Evolutionary conservation across 2,113 vertebrate species (phyloP).

Genomic region (Elgaria multicarinata): DNA sequence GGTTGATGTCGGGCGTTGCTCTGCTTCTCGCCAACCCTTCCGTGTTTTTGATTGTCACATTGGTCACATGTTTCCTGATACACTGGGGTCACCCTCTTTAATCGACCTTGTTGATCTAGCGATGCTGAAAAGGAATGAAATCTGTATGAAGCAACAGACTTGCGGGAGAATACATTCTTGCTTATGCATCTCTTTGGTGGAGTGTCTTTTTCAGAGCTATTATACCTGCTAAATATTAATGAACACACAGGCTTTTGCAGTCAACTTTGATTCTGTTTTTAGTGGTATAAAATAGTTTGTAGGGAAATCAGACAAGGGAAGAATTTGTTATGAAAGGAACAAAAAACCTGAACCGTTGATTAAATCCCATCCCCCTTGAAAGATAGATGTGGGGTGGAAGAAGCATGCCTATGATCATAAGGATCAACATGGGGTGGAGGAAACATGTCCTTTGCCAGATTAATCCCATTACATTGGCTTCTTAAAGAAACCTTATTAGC

Average conservation of each 20-base stretch:
- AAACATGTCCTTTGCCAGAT: background rate
- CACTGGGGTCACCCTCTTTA: background rate
- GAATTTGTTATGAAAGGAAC: background rate
- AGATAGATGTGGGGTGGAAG: background rate
- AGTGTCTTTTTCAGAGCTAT: background rate
- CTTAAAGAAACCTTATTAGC: background rate
- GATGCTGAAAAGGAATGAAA: background rate
- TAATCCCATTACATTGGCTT: background rate
- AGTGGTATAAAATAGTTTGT: background rate
- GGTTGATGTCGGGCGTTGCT: background rate
- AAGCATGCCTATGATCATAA: background rate
- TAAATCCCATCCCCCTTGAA: background rate
- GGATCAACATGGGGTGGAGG: too few species aligned
- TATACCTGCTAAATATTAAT: slow-evolving; percentile 2
- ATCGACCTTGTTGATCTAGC: background rate
- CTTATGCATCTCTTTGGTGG: background rate
- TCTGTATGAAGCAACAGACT: background rate
- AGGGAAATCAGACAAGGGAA: background rate
- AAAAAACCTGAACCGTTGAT: background rate
- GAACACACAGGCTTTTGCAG: background rate
- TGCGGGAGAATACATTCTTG: background rate
- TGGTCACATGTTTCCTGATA: slow-evolving; percentile 51
- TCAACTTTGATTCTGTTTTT: slow-evolving; percentile 1
- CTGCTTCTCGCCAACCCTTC: slow-evolving; percentile 53
- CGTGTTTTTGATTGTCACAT: slow-evolving; percentile 54